These are phyloP conservation scores for Ophioderma brevispina DNA, from an alignment of 35 echinoderm and acorn worm species.

Conservation along the genomic window DNA sequence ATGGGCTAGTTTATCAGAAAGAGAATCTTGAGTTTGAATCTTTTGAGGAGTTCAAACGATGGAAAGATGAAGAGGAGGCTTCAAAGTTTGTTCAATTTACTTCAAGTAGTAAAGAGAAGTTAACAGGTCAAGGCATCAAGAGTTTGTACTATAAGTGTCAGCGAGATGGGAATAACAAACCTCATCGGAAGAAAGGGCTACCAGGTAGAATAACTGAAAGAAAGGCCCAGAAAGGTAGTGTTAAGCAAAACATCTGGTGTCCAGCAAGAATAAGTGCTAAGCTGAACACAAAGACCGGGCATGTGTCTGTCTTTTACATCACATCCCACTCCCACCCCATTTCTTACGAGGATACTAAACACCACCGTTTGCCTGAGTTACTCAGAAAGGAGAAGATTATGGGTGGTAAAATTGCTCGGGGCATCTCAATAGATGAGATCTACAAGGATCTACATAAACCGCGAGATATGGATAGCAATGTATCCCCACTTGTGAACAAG, in stretches of 20 bases:
- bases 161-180: not conserved
- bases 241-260: not conserved
- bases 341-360: not conserved
- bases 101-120: not conserved
- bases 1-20: not conserved
- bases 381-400: not conserved
- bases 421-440: not conserved
- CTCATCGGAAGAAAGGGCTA: not conserved
- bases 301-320: not conserved
- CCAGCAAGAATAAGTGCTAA: slow-evolving; percentile 1
- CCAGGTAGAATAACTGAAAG: not conserved
- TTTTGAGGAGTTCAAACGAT: not conserved
- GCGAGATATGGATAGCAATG: not conserved
- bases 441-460: not conserved
- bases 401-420: not conserved
- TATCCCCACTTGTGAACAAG: not conserved
- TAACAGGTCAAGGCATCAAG: not conserved
- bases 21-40: not conserved
- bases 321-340: not conserved
- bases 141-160: not conserved
- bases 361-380: not conserved
- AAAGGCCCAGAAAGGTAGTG: not conserved
- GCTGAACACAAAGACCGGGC: not conserved
- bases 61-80: slow-evolving; percentile 4
- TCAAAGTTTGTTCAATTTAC: not conserved